Evolutionary conservation across 2,797 vertebrate genomes (phyloP), one percentile per base, ranked within the genome.

Genomic region (Emydoidea blandingii): DNA sequence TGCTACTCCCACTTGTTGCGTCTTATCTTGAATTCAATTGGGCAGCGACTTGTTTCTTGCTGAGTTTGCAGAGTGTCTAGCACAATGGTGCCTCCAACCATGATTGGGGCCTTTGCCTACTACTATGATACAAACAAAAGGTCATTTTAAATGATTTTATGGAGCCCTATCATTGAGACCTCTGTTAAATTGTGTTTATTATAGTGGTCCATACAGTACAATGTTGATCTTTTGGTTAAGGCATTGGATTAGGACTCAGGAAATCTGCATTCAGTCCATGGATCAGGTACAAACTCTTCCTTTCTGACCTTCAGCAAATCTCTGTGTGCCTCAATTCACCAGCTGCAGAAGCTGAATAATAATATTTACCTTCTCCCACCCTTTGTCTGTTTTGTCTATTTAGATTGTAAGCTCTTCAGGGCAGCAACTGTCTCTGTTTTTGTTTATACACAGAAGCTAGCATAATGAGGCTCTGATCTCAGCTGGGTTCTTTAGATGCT

Each of bases 91-190:
- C 72, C 41, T 29, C 89, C 41, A 80, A n/a, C 29, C 50, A 78
- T 59, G 78, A 2, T 1, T 6, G 14, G 7, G 19, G 29, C 65
- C 53, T 92, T 79, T 85, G 62, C 6, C 25, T 16, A 47, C 44
- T 85, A 23, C 27, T 76, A 52, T 54, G 80, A n/a, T 92, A 82
- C 80, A 41, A 86, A 16, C 21, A 88, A 87, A 94, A 93, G 94
- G 27, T 87, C 85, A 65, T 1, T 8, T 85, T 56, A 83, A 44
- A 91, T 74, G 76, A 79, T 12, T 95, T 93, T 92, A 90, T 79
- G 27, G 94, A 96, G 92, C 91, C 57, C 5, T 82, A 50, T 34
- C 83, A 87, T 94, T 93, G 96, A 94, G 57, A 92, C 52, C 87
- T 83, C 79, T 86, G 34, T 94, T 96, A 87, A 94, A 52, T 37